A percentile compares a stretch with the other conserved stretches of the same genome.
phyloP scores from a whole-genome alignment of 2,113 vertebrate species.

The Phrynosoma platyrhinos region DNA sequence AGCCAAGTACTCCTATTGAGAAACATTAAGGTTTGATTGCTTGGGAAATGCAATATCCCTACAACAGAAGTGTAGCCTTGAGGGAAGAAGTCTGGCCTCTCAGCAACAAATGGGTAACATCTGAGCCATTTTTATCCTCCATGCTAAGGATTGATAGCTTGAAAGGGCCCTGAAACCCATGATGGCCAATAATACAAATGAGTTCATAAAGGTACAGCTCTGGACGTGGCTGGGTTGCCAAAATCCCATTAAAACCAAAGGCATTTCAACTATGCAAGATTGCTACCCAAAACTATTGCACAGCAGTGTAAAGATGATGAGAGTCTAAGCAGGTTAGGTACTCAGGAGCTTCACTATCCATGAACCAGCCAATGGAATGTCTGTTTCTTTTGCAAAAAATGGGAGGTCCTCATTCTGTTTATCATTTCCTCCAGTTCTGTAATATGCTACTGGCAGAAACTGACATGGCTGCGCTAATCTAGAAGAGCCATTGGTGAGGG shows the following conservation, averaged over 20 bases:
- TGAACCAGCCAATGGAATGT: background rate
- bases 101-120: background rate
- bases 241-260: conserved; percentile 3
- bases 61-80: background rate
- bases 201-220: conserved; percentile 12
- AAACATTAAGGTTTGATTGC: conserved; percentile 3
- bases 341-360: background rate
- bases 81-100: conserved; percentile 1
- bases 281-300: background rate
- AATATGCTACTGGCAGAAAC: background rate
- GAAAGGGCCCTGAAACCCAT: conserved; percentile 19
- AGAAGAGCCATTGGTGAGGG: too few relatives aligned
- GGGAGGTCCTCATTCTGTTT: background rate
- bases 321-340: background rate
- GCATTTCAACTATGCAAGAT: background rate
- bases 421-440: background rate
- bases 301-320: background rate
- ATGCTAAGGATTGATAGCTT: background rate
- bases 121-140: background rate
- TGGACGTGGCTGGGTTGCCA: background rate
- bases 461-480: too few relatives aligned
- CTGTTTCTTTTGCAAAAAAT: background rate
- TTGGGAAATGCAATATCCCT: conserved; percentile 12
- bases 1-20: background rate
- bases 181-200: background rate